A percentile compares a stretch with the other conserved stretches of the same genome.
phyloP scores from a whole-genome alignment of 2,113 vertebrate genomes.

The Heterocephalus glaber region DNA sequence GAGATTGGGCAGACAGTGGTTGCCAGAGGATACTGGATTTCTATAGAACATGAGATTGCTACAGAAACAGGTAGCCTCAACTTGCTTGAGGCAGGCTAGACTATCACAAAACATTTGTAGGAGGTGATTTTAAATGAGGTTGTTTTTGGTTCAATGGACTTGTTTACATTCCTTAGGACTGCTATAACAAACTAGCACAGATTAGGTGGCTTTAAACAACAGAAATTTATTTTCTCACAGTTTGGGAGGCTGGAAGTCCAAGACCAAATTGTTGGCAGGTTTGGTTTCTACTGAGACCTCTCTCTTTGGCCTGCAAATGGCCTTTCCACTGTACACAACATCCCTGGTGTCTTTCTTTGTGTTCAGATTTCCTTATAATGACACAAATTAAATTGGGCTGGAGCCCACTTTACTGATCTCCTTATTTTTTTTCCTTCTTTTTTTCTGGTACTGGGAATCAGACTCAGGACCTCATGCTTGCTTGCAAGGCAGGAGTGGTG shows the following conservation, averaged over 20 bases:
- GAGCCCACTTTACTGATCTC: neutral
- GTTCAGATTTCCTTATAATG: neutral
- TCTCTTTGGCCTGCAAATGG: neutral
- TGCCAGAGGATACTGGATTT: neutral
- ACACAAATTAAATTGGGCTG: neutral
- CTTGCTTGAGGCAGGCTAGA: neutral
- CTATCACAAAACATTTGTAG: neutral
- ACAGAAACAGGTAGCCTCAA: neutral
- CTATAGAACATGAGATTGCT: neutral
- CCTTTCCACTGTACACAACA: neutral
- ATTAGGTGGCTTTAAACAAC: neutral
- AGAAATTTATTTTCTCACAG: slow-evolving; percentile 15
- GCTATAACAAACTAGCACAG: neutral
- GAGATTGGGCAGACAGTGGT: neutral
- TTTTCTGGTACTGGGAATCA: too few relatives aligned
- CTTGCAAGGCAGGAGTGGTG: too few relatives aligned
- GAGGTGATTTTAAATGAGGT: neutral
- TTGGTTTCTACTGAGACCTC: neutral
- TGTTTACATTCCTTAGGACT: neutral
- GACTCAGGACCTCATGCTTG: too few relatives aligned
- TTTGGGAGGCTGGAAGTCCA: neutral
- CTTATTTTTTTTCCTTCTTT: too few relatives aligned
- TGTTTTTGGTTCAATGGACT: neutral
- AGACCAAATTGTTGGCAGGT: neutral
- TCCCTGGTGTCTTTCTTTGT: neutral